Conservation (phyloP, 2,888 invertebrate species). For the Cryptocephalus moraei region DNA sequence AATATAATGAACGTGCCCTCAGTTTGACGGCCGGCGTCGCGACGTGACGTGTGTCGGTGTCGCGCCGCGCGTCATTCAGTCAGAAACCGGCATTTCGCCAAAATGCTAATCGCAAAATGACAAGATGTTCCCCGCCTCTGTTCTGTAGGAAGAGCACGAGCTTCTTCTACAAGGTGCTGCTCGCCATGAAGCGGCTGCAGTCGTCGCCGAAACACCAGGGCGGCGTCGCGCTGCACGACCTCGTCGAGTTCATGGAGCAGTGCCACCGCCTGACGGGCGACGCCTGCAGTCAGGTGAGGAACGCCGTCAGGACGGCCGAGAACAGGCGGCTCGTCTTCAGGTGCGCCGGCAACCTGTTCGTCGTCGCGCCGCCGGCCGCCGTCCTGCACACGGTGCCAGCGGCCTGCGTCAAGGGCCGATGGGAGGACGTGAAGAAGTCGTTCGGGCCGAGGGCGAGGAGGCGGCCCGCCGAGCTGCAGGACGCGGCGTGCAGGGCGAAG, state of each 20-base stretch:
- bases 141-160: conserved; percentile 12
- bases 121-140: conserved; percentile 9
- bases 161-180: conserved; percentile 19
- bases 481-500: neutral
- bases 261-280: conserved; percentile 17
- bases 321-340: conserved; percentile 14
- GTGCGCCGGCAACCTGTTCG: conserved; percentile 11
- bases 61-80: too few species aligned
- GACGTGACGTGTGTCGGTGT: too few species aligned
- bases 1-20: too few species aligned
- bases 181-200: conserved; percentile 17
- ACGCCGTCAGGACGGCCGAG: conserved; percentile 15
- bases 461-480: neutral
- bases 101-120: conserved; percentile 8
- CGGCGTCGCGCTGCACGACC: conserved; percentile 17
- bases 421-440: conserved; percentile 13
- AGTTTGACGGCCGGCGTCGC: too few species aligned
- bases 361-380: conserved; percentile 17
- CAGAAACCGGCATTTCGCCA: neutral
- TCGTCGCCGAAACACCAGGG: conserved; percentile 9
- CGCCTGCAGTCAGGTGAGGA: conserved; percentile 17
- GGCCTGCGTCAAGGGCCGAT: conserved; percentile 14
- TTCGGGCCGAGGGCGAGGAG: conserved; percentile 5
- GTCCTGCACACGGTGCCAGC: conserved; percentile 16
- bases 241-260: conserved; percentile 16